phyloP scores from a whole-genome alignment of 1,140 invertebrate species.

The Macrotrachela quadricornifera region DNA sequence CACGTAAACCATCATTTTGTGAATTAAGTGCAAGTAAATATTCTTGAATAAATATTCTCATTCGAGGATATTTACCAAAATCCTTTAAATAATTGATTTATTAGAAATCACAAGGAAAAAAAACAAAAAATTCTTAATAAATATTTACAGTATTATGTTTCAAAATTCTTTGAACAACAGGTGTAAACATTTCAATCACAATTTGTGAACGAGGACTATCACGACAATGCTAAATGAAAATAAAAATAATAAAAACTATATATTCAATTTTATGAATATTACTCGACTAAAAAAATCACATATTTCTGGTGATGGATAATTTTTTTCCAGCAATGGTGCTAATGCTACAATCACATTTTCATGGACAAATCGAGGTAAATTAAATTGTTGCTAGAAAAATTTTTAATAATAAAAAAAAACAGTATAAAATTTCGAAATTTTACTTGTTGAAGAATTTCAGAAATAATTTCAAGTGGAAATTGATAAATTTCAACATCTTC shows the following conservation, averaged over 20 bases:
- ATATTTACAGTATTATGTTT: constrained; percentile 46
- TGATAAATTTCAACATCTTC: constrained; percentile 54
- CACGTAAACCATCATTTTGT: constrained; percentile 47
- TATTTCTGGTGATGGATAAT: constrained; percentile 39
- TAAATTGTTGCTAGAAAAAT: constrained; percentile 13
- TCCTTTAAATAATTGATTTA: constrained; percentile 28
- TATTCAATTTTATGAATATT: too few species aligned
- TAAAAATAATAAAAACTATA: too few species aligned
- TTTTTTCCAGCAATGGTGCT: constrained; percentile 39
- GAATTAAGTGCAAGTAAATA: constrained; percentile 51
- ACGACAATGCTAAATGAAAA: constrained; percentile 33
- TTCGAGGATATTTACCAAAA: constrained; percentile 56
- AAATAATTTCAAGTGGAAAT: constrained; percentile 49
- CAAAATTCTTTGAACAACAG: constrained; percentile 52
- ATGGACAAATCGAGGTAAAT: constrained; percentile 21
- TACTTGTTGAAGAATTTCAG: constrained; percentile 36
- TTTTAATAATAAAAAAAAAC: too few species aligned
- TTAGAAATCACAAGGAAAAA: too few species aligned
- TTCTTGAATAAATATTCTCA: constrained; percentile 52
- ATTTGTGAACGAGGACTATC: constrained; percentile 39
- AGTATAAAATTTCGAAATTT: too few species aligned
- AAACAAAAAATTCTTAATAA: too few species aligned
- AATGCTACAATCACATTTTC: constrained; percentile 39
- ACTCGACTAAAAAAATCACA: constrained; percentile 35
- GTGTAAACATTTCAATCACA: constrained; percentile 42